phyloP scores from a whole-genome alignment of 2,888 invertebrate genomes.

The Lycocerus yunnanus region DNA sequence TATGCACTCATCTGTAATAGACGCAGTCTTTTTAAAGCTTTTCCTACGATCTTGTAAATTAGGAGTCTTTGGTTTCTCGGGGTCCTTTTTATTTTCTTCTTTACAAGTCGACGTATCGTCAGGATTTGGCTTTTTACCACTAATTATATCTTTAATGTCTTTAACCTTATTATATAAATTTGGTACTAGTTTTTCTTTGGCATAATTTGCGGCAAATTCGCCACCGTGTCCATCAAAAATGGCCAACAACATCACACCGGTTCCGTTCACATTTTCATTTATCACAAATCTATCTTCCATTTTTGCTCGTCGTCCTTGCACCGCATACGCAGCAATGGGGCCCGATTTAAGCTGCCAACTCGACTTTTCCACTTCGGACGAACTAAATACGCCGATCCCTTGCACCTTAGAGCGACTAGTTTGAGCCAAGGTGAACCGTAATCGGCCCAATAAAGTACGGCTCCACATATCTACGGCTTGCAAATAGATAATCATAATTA shows the following conservation, averaged over 20 bases:
- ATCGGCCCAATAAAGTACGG: slow-evolving; percentile 69
- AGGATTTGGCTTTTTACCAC: slow-evolving; percentile 57
- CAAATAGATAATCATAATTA: slow-evolving; percentile 77
- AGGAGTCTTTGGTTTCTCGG: slow-evolving; percentile 50
- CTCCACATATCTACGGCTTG: slow-evolving; percentile 86
- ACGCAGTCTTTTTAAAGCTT: slow-evolving; percentile 69
- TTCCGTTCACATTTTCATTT: slow-evolving; percentile 81
- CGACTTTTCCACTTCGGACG: slow-evolving; percentile 61
- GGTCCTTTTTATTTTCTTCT: slow-evolving; percentile 57
- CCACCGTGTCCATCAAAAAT: slow-evolving; percentile 97
- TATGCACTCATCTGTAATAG: slow-evolving; percentile 59
- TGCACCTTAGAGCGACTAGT: slow-evolving; percentile 61
- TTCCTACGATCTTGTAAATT: slow-evolving; percentile 61
- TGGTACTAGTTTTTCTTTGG: slow-evolving; percentile 84
- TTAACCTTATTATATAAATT: slow-evolving; percentile 77
- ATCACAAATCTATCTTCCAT: slow-evolving; percentile 96
- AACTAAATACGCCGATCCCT: slow-evolving; percentile 61
- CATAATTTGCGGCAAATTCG: slow-evolving; percentile 92
- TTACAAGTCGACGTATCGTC: slow-evolving; percentile 35
- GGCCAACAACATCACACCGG: slow-evolving; percentile 86
- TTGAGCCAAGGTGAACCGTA: slow-evolving; percentile 69
- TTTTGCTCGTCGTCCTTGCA: slow-evolving; percentile 85
- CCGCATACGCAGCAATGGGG: slow-evolving; percentile 83
- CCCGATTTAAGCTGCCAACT: slow-evolving; percentile 79
- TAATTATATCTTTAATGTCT: slow-evolving; percentile 71